Evolutionary conservation across 2,888 invertebrate species (phyloP), one percentile per base, ranked within the genome.

Genomic region (Drosophila macrospina): DNA sequence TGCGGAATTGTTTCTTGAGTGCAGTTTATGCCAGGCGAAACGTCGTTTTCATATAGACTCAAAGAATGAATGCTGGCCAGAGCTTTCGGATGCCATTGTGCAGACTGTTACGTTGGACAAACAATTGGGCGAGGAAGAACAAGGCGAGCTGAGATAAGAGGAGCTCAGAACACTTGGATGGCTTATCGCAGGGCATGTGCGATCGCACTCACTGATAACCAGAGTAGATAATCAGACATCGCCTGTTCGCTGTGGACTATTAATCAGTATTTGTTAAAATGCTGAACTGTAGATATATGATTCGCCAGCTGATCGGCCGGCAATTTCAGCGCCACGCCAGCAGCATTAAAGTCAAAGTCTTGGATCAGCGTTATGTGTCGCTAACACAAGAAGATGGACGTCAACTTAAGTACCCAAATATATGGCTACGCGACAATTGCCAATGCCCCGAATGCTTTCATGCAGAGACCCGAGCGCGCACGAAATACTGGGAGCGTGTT

Each of bases 361-460:
- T 64, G 15, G 72, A 81, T 11, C 74, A 71, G 2, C 77, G 77
- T 8, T 73, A 68, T 57, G 75, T 90, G 42, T 74, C 84, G 10
- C 16, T 89, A 0, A 51, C 51, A 5, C 64, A 74, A 13, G 11
- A 39, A 3, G 55, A 76, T 36, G 77, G 68, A 4, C 39, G 30
- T n/a, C 56, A 69, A 36, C 70, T 93, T 1, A 90, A 93, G 73
- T 96, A 94, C 86, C 96, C 96, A 0, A 93, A 93, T 64, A 93
- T 95, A 34, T 96, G 96, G 95, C 90, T 96, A 16, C 91, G 96
- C 74, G 96, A 96, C 89, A 96, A 96, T 88, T 96, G 96, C 76
- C 95, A 94, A 69, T 96, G 96, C 82, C 90, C 93, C 37, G 87
- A 93, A 52, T 96, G 96, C 82, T 96, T 94, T 87, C 95, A 95